phyloP scores from a whole-genome alignment of 2,797 vertebrate species.

The Argya squamiceps region DNA sequence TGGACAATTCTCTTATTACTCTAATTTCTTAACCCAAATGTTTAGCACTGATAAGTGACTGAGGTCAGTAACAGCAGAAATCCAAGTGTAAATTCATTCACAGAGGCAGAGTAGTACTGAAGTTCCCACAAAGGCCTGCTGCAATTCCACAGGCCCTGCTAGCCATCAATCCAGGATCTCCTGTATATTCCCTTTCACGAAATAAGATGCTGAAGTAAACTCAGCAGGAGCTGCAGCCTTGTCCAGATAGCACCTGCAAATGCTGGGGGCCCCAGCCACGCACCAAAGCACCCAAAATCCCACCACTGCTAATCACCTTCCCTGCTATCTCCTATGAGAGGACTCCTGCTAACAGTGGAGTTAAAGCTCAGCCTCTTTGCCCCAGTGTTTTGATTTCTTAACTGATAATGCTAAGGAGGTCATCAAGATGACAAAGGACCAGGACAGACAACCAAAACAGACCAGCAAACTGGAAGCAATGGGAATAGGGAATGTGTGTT shows the following conservation, averaged over 20 bases:
- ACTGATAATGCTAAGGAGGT: not conserved
- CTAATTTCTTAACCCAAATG: not conserved
- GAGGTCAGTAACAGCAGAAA: not conserved
- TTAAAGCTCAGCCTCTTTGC: not conserved
- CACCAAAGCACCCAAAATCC: not conserved
- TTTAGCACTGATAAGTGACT: not conserved
- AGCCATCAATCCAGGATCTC: not conserved
- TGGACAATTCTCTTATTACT: not conserved
- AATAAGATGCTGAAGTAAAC: not conserved
- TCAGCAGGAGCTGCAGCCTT: not conserved
- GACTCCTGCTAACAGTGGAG: not conserved
- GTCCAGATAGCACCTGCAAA: not conserved
- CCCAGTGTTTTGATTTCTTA: not conserved
- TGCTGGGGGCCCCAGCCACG: not conserved
- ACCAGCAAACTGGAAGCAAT: not conserved
- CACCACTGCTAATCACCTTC: not conserved
- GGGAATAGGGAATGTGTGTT: not conserved
- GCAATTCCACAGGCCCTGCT: accelerated
- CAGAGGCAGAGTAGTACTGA: not conserved
- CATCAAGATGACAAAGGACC: not conserved
- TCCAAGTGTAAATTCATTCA: not conserved
- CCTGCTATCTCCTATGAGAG: not conserved
- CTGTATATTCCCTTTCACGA: not conserved
- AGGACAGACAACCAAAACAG: not conserved
- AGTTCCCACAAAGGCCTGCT: not conserved